These are phyloP conservation scores for Mionectes macconnelli DNA, from an alignment of 2,113 vertebrate species.

Conservation along the genomic window DNA sequence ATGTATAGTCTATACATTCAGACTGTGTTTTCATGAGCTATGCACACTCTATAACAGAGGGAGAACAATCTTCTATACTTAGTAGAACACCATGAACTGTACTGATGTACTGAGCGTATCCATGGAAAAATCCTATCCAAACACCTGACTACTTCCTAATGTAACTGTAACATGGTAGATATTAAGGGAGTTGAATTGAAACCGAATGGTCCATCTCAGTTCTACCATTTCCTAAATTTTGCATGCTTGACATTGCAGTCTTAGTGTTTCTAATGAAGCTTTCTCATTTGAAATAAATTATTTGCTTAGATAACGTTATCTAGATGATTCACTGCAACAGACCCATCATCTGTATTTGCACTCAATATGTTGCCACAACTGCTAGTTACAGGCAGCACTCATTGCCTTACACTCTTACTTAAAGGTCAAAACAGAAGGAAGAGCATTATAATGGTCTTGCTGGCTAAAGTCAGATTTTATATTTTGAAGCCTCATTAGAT, in stretches of 20 bases:
- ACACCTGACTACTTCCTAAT: background rate
- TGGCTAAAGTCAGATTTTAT: slow-evolving; percentile 17
- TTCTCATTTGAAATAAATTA: background rate
- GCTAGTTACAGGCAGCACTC: background rate
- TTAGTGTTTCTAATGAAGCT: background rate
- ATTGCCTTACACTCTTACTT: background rate
- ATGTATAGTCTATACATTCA: background rate
- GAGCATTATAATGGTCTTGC: background rate
- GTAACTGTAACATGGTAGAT: background rate
- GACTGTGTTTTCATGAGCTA: background rate
- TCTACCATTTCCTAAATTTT: background rate
- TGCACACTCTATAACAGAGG: background rate
- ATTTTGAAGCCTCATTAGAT: slow-evolving; percentile 46
- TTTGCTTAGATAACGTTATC: background rate
- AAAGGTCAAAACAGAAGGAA: slow-evolving; percentile 25
- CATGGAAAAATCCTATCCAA: background rate
- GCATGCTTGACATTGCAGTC: background rate
- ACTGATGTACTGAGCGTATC: background rate
- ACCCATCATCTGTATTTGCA: background rate
- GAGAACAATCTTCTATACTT: background rate
- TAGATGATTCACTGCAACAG: background rate
- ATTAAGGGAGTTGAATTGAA: background rate
- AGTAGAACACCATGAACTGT: background rate
- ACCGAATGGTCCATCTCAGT: background rate
- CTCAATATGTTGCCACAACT: background rate